Conservation (phyloP, 1,140 invertebrate genomes). For the Himalopsyche phryganea region DNA sequence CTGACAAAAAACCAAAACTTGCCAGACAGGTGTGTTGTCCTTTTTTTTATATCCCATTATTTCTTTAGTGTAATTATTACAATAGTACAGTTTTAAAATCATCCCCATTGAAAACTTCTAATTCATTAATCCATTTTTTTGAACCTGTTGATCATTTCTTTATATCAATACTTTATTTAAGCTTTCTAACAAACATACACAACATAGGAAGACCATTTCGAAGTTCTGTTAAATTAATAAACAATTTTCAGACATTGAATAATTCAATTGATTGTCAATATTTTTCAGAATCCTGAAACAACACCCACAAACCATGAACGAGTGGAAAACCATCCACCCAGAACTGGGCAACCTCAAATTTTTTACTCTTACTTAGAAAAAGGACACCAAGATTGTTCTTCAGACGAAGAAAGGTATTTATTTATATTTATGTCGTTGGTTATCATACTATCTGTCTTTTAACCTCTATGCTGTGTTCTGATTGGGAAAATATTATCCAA, state of each 20-base stretch:
- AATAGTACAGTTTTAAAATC: too few relatives aligned
- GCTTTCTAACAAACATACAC: too few relatives aligned
- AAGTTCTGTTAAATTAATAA: too few relatives aligned
- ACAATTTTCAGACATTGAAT: too few relatives aligned
- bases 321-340: slow-evolving; percentile 33
- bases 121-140: too few relatives aligned
- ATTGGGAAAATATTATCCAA: too few relatives aligned
- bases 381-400: slow-evolving; percentile 45
- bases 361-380: slow-evolving; percentile 53
- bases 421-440: neutral
- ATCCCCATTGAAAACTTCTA: too few relatives aligned
- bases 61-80: neutral
- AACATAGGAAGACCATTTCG: too few relatives aligned
- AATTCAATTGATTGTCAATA: too few relatives aligned
- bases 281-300: slow-evolving; percentile 27
- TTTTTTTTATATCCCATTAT: neutral
- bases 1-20: slow-evolving; percentile 30
- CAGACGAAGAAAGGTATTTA: slow-evolving; percentile 46
- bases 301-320: slow-evolving; percentile 45
- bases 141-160: too few relatives aligned
- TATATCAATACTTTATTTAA: too few relatives aligned
- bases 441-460: neutral
- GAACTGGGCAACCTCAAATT: slow-evolving; percentile 34
- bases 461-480: too few relatives aligned
- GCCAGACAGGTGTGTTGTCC: slow-evolving; percentile 17